Evolutionary conservation across 2,113 vertebrate species (phyloP), one percentile per base, ranked within the genome.

Genomic region (Serinus canaria): DNA sequence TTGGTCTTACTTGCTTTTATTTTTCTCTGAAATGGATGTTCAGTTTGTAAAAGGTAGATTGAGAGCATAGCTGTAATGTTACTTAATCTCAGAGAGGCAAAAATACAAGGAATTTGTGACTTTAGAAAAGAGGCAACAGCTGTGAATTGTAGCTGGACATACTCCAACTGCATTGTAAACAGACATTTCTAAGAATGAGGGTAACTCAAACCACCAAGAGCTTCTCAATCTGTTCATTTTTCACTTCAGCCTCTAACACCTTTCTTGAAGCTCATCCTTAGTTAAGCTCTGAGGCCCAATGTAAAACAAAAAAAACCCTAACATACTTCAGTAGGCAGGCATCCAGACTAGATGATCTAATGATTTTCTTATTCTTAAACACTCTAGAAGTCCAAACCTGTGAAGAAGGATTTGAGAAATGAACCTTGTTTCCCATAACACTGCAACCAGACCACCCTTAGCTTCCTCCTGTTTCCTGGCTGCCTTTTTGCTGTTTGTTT

Each of bases 171-270:
- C 55, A 75, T 47, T 78, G 77, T 83, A 83, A 63, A 63, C 37
- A 80, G 23, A 55, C 63, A 74, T 88, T 97, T 96, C 90, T 85
- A 88, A 96, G 96, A 95, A 91, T 47, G 75, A 83, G 68, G 33
- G 67, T 91, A 93, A 88, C 69, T 84, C 69, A 52, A 92, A 77
- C 78, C 79, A 91, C 93, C 92, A 91, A 91, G 90, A 83, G 90
- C 84, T 87, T 94, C 90, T 90, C 93, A 95, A 95, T 96, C 94
- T 96, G 94, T 86, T 97, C 46, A 14, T 90, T 95, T 91, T 87
- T 66, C 78, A 55, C 16, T 83, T 94, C 72, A 88, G 73, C 10
- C 39, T 76, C 66, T 49, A 64, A 73, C 39, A 64, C 66, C 69
- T 92, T 89, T 91, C 72, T 77, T 76, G 72, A 95, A 95, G 46